Base-by-base conservation (phyloP, 2,888 invertebrate genomes). In the Hyposoter dolosus region DNA sequence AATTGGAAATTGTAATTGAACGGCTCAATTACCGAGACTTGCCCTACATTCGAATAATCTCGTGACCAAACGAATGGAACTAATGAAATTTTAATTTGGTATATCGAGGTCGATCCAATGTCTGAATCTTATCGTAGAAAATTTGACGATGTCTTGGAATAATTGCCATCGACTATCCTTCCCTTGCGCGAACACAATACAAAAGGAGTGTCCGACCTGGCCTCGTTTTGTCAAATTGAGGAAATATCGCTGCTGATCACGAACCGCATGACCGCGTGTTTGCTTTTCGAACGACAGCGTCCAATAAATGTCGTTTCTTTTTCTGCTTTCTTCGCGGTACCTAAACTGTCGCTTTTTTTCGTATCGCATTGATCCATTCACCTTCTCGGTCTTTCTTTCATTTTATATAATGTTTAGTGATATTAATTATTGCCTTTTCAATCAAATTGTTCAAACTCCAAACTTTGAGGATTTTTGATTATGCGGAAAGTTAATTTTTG, bases 201-300 rank as follows among this genome's bases (percentile, higher is more conserved):
- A n/a, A 43, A 69, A n/a, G 69, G 45, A 43, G 23, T 12, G 19
- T 69, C 45, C 15, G 12, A 6, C 23, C 45, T 12, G 69, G 45
- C 69, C 69, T 69, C 40, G 40, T 35, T 69, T 43, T 45, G 69
- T 69, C 69, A 45, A 23, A 69, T 23, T 12, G 43, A 69, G 69
- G 69, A 69, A 69, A 69, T 69, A 69, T 45, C 9, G 69, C 9
- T 43, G 23, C 23, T 23, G 69, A 69, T 69, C 69, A 69, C 69
- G 69, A 69, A 69, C 43, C 19, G 45, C 45, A 45, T 19, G 5
- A 69, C n/a, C 65, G 65, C 17, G 65, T 9, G 53, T 53, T 53
- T 28, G 15, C 28, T 60, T 12, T 3, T 28, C 23, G 56, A 23
- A 28, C 0, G 28, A 60, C 15, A 15, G 4, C 5, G 60, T 60